These are phyloP conservation scores for Drosophila santomea DNA, from an alignment of 1,140 invertebrate species.

Conservation along the genomic window DNA sequence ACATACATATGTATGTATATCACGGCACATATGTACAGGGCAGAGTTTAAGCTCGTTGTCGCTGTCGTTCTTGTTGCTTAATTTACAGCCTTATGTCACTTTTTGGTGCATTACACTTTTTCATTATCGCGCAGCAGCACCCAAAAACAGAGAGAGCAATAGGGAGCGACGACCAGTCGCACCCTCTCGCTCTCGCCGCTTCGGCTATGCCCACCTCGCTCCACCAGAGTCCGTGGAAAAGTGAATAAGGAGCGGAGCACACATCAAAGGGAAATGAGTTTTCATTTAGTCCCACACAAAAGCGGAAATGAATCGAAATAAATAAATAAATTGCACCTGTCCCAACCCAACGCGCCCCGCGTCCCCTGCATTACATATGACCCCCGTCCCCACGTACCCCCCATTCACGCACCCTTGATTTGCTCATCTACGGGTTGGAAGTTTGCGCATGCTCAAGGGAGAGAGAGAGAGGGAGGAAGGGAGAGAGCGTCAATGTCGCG, in stretches of 20 bases:
- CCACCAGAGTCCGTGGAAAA: slow-evolving; percentile 36
- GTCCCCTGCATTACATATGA: slow-evolving; percentile 3
- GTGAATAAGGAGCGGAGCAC: slow-evolving; percentile 21
- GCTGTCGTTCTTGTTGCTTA: slow-evolving; percentile 69
- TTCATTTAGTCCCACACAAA: slow-evolving; percentile 79
- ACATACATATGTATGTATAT: slow-evolving; percentile 14
- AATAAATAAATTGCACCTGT: slow-evolving; percentile 83
- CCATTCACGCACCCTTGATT: neutral
- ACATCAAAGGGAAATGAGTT: slow-evolving; percentile 84
- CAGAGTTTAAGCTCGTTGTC: slow-evolving; percentile 55
- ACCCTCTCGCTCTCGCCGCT: slow-evolving; percentile 9
- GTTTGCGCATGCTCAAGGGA: slow-evolving; percentile 28
- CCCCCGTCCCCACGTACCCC: neutral
- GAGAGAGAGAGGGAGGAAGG: too few relatives aligned
- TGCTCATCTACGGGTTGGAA: neutral
- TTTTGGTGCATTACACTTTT: slow-evolving; percentile 82
- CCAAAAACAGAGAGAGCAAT: slow-evolving; percentile 14
- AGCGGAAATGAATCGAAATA: slow-evolving; percentile 84
- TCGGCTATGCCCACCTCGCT: slow-evolving; percentile 31
- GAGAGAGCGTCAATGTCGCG: neutral
- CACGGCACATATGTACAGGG: slow-evolving; percentile 13
- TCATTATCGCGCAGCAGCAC: slow-evolving; percentile 74
- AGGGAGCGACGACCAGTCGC: slow-evolving; percentile 1
- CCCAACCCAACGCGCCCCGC: neutral
- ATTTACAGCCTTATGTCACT: slow-evolving; percentile 83